These are phyloP conservation scores for Drosophila pruinosa DNA, from an alignment of 1,140 invertebrate species.

Conservation along the genomic window DNA sequence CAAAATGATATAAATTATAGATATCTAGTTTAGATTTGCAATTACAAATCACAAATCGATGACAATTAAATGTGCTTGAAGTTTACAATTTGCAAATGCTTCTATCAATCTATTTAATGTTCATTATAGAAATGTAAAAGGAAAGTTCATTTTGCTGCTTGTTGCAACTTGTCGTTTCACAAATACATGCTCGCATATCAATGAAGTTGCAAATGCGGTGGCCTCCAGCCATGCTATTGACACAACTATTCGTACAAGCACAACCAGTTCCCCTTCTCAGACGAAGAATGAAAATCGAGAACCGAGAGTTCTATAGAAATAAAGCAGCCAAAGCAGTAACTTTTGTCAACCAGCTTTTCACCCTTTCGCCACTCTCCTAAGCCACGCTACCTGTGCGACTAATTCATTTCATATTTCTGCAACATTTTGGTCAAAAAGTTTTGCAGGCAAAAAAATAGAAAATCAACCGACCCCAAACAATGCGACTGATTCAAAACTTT, in stretches of 20 bases:
- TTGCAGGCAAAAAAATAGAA: conserved; percentile 41
- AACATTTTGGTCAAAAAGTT: conserved; percentile 66
- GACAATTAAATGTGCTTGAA: background rate
- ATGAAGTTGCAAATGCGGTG: conserved; percentile 20
- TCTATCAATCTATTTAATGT: conserved; percentile 39
- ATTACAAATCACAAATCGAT: background rate
- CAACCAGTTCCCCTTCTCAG: background rate
- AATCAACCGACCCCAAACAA: conserved; percentile 61
- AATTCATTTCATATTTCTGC: conserved; percentile 79
- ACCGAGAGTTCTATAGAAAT: conserved; percentile 56
- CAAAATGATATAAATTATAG: background rate
- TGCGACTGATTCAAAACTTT: conserved; percentile 81
- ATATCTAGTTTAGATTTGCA: background rate
- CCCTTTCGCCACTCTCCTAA: too few relatives aligned
- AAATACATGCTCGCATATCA: background rate
- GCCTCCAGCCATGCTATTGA: conserved; percentile 51
- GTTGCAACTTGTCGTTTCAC: conserved; percentile 24
- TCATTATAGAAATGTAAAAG: conserved; percentile 59
- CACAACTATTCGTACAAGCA: conserved; percentile 23
- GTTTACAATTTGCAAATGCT: conserved; percentile 3
- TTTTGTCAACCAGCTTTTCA: conserved; percentile 56
- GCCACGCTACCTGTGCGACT: conserved; percentile 50
- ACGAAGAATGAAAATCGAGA: background rate
- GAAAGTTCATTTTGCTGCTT: conserved; percentile 62
- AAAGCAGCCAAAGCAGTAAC: conserved; percentile 61